phyloP scores from a whole-genome alignment of 2,797 vertebrate species.

The Acridotheres tristis region DNA sequence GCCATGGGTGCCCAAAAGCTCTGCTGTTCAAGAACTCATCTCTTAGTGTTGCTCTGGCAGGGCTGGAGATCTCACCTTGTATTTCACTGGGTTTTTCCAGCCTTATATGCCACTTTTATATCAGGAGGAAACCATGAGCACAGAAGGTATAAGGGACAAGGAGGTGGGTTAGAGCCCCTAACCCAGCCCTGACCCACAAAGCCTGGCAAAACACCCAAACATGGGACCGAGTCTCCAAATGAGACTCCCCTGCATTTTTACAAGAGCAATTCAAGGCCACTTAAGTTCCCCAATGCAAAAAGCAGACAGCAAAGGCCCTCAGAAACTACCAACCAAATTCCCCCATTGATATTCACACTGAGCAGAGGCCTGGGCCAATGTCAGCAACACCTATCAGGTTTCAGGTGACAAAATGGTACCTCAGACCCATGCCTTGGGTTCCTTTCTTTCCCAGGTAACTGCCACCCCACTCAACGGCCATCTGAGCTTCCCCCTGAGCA shows the following conservation, averaged over 20 bases:
- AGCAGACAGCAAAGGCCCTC: neutral
- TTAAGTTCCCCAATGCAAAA: no score
- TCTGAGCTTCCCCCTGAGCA: accelerated
- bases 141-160: neutral
- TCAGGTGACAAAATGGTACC: neutral
- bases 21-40: neutral
- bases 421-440: accelerated
- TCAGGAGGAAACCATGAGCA: accelerated
- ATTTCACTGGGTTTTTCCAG: neutral
- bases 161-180: no score
- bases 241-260: neutral
- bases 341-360: accelerated
- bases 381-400: accelerated
- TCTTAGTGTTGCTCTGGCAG: neutral
- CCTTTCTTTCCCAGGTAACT: neutral
- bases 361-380: neutral
- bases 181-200: neutral
- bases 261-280: neutral
- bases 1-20: neutral
- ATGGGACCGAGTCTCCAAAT: accelerated
- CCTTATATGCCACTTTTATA: no score
- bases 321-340: neutral
- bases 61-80: neutral
- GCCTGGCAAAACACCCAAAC: neutral
- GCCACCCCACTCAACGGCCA: accelerated